These are phyloP conservation scores for Oreotrochilus melanogaster DNA, from an alignment of 2,113 vertebrate species.

Conservation along the genomic window DNA sequence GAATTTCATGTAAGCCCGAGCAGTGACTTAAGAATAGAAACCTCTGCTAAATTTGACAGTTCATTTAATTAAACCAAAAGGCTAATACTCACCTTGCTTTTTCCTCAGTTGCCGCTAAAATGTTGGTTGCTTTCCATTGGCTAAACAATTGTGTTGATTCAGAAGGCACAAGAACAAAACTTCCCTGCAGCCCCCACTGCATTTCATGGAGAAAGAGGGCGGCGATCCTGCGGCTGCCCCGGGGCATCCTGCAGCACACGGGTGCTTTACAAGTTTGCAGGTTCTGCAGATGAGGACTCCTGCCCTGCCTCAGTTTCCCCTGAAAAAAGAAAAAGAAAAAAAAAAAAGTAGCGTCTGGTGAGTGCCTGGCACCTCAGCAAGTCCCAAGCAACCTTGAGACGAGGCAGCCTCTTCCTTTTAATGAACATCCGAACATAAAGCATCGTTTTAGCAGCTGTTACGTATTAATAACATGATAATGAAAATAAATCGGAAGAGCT, in stretches of 20 bases:
- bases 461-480: rapidly evolving
- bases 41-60: neutral
- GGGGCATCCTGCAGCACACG: neutral
- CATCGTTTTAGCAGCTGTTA: neutral
- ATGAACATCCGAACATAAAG: neutral
- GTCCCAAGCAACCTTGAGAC: neutral
- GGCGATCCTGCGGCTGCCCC: neutral
- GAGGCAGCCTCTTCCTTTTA: neutral
- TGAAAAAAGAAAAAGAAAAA: too few relatives aligned
- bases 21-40: neutral
- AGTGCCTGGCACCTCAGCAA: neutral
- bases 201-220: rapidly evolving
- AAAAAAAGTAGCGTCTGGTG: neutral
- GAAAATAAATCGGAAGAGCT: neutral
- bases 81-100: neutral
- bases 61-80: neutral
- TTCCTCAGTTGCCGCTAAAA: neutral
- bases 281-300: rapidly evolving
- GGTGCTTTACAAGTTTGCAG: rapidly evolving
- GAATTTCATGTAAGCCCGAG: neutral
- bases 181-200: neutral
- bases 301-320: neutral
- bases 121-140: neutral
- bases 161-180: neutral
- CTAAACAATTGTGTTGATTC: neutral